Conservation (phyloP, 2,113 vertebrate genomes). For the Gallinago undulata region DNA sequence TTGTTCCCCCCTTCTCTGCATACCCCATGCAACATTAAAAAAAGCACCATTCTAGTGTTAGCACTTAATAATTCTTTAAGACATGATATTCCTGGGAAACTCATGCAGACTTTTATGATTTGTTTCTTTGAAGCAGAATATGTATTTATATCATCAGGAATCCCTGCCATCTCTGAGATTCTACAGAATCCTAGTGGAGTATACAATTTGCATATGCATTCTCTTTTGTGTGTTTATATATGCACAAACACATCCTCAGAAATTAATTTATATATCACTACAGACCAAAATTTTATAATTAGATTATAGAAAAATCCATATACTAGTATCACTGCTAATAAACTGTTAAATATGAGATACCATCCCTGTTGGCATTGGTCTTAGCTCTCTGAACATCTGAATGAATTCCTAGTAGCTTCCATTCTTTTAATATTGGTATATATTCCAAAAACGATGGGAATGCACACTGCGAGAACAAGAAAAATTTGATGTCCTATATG, state of each 20-base stretch:
- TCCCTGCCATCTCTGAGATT: background rate
- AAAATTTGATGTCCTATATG: background rate
- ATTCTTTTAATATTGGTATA: background rate
- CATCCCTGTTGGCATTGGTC: background rate
- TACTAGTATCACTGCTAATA: background rate
- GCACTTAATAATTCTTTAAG: background rate
- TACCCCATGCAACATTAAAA: background rate
- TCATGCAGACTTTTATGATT: background rate
- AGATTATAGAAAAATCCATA: background rate
- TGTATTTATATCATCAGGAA: background rate
- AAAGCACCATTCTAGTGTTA: background rate
- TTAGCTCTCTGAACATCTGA: background rate
- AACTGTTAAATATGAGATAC: background rate
- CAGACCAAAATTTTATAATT: background rate
- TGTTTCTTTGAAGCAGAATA: background rate
- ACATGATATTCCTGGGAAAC: background rate
- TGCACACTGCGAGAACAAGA: background rate
- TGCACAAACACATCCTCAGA: background rate
- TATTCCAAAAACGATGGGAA: background rate
- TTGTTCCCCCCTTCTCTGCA: background rate
- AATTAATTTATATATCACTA: background rate
- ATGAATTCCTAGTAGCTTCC: background rate
- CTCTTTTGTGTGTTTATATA: background rate
- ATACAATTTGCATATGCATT: background rate
- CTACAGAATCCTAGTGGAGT: background rate